Percentiles rank a stretch among this genome's conserved stretches.
phyloP scores from a whole-genome alignment of 2,113 vertebrate genomes.

The Dendropsophus ebraccatus region DNA sequence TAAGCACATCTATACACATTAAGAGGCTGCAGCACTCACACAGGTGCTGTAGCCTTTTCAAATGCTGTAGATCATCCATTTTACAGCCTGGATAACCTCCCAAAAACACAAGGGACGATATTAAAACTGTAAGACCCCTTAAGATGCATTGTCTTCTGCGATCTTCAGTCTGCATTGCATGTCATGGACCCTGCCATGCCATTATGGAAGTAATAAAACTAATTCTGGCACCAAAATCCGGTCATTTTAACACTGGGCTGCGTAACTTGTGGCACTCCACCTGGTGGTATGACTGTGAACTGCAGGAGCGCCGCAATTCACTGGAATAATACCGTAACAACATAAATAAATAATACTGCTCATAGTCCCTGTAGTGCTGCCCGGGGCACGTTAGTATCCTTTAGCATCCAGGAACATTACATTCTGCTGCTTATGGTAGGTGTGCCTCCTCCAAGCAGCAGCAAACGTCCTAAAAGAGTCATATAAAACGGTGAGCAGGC shows the following conservation, averaged over 20 bases:
- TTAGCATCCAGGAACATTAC: too few species aligned
- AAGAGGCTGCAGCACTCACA: too few species aligned
- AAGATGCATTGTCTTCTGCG: background rate
- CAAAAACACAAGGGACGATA: too few species aligned
- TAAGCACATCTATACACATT: too few species aligned
- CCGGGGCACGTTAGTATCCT: background rate
- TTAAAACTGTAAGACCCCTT: background rate
- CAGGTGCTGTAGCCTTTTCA: too few species aligned
- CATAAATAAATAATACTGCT: conserved; percentile 19
- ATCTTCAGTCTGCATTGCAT: too few species aligned
- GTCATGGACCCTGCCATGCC: too few species aligned
- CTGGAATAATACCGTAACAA: background rate
- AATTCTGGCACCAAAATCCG: too few species aligned
- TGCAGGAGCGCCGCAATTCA: background rate
- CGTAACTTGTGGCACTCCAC: background rate
- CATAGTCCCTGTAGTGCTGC: background rate
- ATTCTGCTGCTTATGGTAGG: too few species aligned
- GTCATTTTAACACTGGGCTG: background rate
- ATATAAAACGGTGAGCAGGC: background rate
- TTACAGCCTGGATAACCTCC: too few species aligned
- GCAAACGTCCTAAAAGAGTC: background rate
- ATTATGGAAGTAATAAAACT: too few species aligned
- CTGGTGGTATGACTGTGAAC: background rate
- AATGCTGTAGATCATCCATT: too few species aligned
- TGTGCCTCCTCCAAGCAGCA: background rate